Conservation (phyloP, 1,140 invertebrate genomes). For the Saccostrea cuccullata region DNA sequence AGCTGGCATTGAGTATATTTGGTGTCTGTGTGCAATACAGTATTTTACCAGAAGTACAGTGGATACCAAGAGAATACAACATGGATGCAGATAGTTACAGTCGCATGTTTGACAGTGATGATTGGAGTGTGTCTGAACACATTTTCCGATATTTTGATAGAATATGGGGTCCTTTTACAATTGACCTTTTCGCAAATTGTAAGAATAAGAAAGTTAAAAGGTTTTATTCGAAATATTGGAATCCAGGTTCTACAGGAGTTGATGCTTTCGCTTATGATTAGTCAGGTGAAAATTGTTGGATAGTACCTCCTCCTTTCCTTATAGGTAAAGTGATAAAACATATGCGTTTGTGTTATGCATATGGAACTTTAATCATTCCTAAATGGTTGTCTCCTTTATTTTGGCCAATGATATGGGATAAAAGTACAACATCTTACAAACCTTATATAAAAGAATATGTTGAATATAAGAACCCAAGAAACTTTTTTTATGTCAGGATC, state of each 20-base stretch:
- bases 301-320: conserved; percentile 42
- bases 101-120: too few relatives aligned
- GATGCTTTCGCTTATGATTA: too few relatives aligned
- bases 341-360: conserved; percentile 28
- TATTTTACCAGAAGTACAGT: too few relatives aligned
- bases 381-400: conserved; percentile 45
- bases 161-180: conserved; percentile 36
- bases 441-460: too few relatives aligned
- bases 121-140: too few relatives aligned
- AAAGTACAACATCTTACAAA: too few relatives aligned
- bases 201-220: neutral
- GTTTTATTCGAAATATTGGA: conserved; percentile 47
- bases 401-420: conserved; percentile 32
- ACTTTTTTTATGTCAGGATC: too few relatives aligned
- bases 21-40: too few relatives aligned
- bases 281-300: conserved; percentile 41
- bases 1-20: too few relatives aligned
- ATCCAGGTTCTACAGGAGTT: neutral
- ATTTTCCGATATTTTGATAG: conserved; percentile 40
- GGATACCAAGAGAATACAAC: too few relatives aligned
- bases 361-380: conserved; percentile 38
- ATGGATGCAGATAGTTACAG: too few relatives aligned
- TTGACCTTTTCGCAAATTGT: neutral
- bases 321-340: conserved; percentile 41
- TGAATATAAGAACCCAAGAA: neutral